These are phyloP conservation scores for Lingula anatina DNA, from an alignment of 2,888 invertebrate species.

Conservation along the genomic window DNA sequence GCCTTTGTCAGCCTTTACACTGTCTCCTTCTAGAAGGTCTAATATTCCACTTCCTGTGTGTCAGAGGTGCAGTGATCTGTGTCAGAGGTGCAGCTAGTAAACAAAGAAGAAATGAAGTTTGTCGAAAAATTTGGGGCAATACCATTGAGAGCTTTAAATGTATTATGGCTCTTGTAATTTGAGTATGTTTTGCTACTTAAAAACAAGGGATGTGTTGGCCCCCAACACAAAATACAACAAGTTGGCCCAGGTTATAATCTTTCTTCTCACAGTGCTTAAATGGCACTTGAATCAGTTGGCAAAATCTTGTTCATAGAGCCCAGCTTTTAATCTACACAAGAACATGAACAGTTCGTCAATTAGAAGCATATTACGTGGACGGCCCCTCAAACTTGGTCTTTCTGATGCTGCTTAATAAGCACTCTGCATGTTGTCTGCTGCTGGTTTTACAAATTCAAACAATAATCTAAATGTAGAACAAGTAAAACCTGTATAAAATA, in stretches of 20 bases:
- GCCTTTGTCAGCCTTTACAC: conserved; percentile 12
- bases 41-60: conserved; percentile 3
- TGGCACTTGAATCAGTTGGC: conserved; percentile 7
- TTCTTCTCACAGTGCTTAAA: conserved; percentile 6
- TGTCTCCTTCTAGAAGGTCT: conserved; percentile 8
- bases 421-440: neutral
- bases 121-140: conserved; percentile 7
- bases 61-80: conserved; percentile 12
- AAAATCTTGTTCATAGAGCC: conserved; percentile 8
- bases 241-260: conserved; percentile 10
- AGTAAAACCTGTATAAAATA: conserved; percentile 4
- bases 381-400: too few species aligned
- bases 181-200: conserved; percentile 6
- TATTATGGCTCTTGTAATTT: conserved; percentile 7
- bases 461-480: too few species aligned
- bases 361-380: too few species aligned
- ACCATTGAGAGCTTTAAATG: conserved; percentile 9
- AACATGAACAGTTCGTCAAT: conserved; percentile 11
- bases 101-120: conserved; percentile 8
- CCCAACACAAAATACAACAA: conserved; percentile 7
- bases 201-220: neutral
- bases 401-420: too few species aligned
- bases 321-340: conserved; percentile 9
- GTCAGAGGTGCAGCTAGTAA: conserved; percentile 10
- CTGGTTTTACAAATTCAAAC: neutral